Evolutionary conservation across 2,797 vertebrate species (phyloP).

Genomic region (Yasuhikotakia modesta): DNA sequence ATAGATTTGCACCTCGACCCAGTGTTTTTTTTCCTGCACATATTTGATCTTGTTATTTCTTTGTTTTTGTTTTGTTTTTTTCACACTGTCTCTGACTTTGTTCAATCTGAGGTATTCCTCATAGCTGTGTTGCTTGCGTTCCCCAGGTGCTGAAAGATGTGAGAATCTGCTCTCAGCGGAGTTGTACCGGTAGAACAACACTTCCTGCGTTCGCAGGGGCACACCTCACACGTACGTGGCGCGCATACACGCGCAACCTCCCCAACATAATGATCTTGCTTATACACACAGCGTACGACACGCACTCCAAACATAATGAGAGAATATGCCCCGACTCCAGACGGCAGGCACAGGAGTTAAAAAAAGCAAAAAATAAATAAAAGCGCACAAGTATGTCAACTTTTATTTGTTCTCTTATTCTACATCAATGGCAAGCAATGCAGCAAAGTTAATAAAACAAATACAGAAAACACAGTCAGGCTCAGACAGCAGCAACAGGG

Average conservation of each 20-base stretch:
- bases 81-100: conserved; percentile 75
- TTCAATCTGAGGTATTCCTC: conserved; percentile 77
- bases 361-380: conserved; percentile 68
- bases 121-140: conserved; percentile 73
- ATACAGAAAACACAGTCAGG: conserved; percentile 65
- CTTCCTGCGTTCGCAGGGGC: conserved; percentile 72
- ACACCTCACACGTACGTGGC: conserved; percentile 64
- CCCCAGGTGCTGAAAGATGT: conserved; percentile 82
- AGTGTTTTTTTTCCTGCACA: conserved; percentile 76
- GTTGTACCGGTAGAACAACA: conserved; percentile 81
- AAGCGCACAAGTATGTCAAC: conserved; percentile 74
- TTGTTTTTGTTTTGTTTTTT: conserved; percentile 62
- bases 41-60: conserved; percentile 75
- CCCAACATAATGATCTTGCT: conserved; percentile 78
- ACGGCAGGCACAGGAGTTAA: conserved; percentile 60
- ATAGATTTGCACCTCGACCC: conserved; percentile 78
- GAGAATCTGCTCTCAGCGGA: conserved; percentile 78
- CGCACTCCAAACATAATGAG: conserved; percentile 77
- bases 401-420: conserved; percentile 79
- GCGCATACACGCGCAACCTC: conserved; percentile 66
- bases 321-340: conserved; percentile 78
- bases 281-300: conserved; percentile 68
- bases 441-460: conserved; percentile 77
- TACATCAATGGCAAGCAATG: conserved; percentile 77
- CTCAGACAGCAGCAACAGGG: conserved; percentile 66